Conservation (phyloP, 2,797 vertebrate species). For the Cuniculus paca region DNA sequence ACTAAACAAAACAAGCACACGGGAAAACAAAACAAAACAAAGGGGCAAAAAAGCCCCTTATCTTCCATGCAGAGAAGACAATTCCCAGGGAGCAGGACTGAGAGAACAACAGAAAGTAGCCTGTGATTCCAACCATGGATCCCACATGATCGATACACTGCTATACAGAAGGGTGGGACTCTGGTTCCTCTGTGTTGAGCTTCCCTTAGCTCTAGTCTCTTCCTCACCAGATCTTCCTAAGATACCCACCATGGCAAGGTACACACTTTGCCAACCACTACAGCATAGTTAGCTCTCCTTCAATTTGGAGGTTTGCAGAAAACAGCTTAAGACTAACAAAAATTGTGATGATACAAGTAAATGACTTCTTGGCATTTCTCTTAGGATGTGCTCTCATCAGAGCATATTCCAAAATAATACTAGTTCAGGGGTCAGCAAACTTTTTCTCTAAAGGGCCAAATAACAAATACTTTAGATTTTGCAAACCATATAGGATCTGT, state of each 20-base stretch:
- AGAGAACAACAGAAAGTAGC: background rate
- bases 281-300: background rate
- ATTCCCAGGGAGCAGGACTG: background rate
- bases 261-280: too few relatives aligned
- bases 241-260: background rate
- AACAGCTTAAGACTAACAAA: background rate
- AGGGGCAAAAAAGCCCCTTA: background rate
- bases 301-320: background rate
- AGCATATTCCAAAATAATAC: background rate
- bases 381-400: background rate
- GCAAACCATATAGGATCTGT: background rate
- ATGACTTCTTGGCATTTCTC: background rate
- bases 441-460: background rate
- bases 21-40: background rate
- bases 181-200: background rate
- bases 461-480: background rate
- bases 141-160: background rate
- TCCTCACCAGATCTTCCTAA: background rate
- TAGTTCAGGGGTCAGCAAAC: background rate
- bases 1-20: background rate
- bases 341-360: background rate
- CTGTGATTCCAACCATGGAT: background rate
- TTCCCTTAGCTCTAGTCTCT: background rate
- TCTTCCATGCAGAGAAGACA: background rate
- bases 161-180: fast-evolving